Conservation (phyloP, 2,888 invertebrate genomes). For the Nasonovia ribisnigri region DNA sequence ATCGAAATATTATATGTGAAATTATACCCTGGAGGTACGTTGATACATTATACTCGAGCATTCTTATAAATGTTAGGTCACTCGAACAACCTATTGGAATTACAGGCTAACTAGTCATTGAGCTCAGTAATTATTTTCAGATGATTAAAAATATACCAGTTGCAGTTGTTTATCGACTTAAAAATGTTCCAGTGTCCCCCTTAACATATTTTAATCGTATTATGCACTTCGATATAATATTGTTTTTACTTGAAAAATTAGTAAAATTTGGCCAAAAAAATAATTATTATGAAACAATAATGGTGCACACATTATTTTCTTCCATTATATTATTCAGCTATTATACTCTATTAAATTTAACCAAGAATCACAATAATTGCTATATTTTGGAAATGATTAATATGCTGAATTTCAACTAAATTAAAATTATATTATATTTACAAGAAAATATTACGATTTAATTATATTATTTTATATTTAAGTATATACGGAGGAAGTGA, state of each 20-base stretch:
- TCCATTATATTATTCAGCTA: background rate
- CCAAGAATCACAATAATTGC: background rate
- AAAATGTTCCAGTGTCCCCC: too few species aligned
- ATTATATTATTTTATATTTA: background rate
- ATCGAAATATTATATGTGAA: too few species aligned
- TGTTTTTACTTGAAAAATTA: background rate
- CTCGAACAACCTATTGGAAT: background rate
- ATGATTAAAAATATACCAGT: background rate
- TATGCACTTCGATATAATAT: background rate
- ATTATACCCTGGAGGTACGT: too few species aligned
- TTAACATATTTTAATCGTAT: background rate
- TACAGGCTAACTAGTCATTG: background rate
- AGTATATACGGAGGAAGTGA: background rate
- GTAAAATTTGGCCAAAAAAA: background rate
- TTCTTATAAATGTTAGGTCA: background rate
- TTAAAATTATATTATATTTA: background rate
- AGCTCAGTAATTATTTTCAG: background rate
- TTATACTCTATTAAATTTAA: background rate
- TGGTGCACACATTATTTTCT: background rate
- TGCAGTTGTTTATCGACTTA: background rate
- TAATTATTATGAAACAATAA: background rate
- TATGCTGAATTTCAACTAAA: too few species aligned
- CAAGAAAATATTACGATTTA: background rate
- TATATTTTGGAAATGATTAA: background rate
- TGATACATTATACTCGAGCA: too few species aligned